Percentiles rank a stretch among this genome's conserved stretches.
Evolutionary conservation across 2,888 invertebrate genomes (phyloP).

Genomic region (Lasius platythorax): DNA sequence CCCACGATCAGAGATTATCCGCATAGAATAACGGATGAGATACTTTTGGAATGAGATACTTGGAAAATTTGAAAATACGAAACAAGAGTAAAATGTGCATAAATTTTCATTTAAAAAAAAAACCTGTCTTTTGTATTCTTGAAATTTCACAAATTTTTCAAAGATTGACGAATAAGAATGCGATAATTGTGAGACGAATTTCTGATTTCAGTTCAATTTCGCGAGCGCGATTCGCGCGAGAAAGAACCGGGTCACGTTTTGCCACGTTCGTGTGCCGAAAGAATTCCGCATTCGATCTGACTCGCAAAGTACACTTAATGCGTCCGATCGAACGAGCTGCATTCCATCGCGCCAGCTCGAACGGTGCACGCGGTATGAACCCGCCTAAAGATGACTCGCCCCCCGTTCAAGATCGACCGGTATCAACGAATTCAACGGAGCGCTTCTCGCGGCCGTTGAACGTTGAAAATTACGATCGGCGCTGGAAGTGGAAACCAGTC

Average conservation of each 20-base stretch:
- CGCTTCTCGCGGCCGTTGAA: constrained; percentile 30
- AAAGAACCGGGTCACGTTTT: constrained; percentile 38
- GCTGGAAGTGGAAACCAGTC: constrained; percentile 54
- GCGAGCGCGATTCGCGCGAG: not conserved
- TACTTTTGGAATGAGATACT: not conserved
- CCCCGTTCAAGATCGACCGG: constrained; percentile 39
- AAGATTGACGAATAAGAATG: not conserved
- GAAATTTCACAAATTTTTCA: not conserved
- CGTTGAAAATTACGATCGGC: constrained; percentile 24
- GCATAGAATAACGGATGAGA: not conserved
- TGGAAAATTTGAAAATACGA: not conserved
- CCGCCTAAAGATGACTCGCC: constrained; percentile 48
- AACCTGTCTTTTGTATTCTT: too few species aligned
- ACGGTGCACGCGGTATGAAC: constrained; percentile 50
- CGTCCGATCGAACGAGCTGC: constrained; percentile 37
- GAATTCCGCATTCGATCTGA: constrained; percentile 57
- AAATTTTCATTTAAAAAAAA: not conserved
- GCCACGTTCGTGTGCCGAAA: constrained; percentile 41
- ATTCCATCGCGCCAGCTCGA: constrained; percentile 39
- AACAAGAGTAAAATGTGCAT: not conserved
- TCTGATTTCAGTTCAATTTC: not conserved
- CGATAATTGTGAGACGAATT: not conserved
- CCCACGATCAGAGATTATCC: constrained; percentile 13
- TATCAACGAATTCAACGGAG: constrained; percentile 44
- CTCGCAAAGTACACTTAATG: constrained; percentile 54